phyloP scores from a whole-genome alignment of 2,113 vertebrate genomes.

The Xerus inauris region DNA sequence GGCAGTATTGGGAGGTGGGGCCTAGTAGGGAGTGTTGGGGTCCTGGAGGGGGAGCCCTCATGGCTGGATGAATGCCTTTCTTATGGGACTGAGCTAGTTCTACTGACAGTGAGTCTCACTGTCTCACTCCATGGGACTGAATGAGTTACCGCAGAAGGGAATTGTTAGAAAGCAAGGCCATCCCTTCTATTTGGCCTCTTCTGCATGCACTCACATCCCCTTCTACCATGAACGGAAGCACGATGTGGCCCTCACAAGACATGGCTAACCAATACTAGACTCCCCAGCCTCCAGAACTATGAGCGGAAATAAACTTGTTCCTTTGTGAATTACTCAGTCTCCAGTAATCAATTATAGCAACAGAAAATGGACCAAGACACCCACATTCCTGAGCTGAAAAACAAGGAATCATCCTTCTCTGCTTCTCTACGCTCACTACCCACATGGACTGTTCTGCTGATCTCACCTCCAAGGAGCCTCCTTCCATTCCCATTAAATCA shows the following conservation, averaged over 20 bases:
- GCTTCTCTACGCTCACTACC: background rate
- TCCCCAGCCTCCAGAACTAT: background rate
- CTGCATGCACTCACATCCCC: background rate
- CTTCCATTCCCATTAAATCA: background rate
- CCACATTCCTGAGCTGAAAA: background rate
- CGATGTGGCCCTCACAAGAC: background rate
- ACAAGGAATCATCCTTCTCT: rapidly evolving
- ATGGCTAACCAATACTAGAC: background rate
- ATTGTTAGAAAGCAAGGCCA: background rate
- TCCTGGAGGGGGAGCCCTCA: background rate
- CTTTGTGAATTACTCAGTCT: background rate
- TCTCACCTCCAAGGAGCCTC: background rate
- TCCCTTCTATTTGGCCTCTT: background rate
- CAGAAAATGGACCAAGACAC: background rate
- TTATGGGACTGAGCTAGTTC: background rate
- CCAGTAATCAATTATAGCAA: background rate
- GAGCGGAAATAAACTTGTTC: background rate
- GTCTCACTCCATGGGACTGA: background rate
- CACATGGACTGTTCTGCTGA: rapidly evolving
- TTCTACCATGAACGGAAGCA: background rate
- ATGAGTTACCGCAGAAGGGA: background rate
- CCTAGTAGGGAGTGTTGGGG: background rate
- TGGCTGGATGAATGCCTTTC: background rate
- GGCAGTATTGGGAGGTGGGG: background rate
- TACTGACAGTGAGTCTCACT: background rate